Conservation (phyloP, 2,888 invertebrate species). For the Drosophila recens region DNA sequence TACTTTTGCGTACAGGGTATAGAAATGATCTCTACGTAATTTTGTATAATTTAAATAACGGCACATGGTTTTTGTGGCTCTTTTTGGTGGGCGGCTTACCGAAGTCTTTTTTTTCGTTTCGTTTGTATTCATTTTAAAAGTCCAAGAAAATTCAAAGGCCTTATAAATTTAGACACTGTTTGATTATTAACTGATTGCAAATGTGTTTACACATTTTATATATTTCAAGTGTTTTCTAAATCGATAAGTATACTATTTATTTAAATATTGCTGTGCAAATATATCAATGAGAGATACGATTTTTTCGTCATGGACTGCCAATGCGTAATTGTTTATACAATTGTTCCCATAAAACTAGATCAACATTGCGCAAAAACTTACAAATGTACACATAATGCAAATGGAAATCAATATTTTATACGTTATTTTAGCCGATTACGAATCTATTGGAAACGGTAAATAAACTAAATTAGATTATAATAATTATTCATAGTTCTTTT, state of each 20-base stretch:
- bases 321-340: slow-evolving; percentile 94
- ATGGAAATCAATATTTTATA: slow-evolving; percentile 38
- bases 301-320: slow-evolving; percentile 91
- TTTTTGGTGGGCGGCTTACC: slow-evolving; percentile 27
- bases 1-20: slow-evolving; percentile 29
- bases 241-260: slow-evolving; percentile 4
- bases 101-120: slow-evolving; percentile 20
- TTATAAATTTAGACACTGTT: slow-evolving; percentile 17
- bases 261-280: slow-evolving; percentile 3
- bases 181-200: slow-evolving; percentile 19
- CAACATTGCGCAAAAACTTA: neutral
- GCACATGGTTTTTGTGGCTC: slow-evolving; percentile 15
- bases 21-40: slow-evolving; percentile 36
- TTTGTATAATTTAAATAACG: slow-evolving; percentile 30
- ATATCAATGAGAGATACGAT: slow-evolving; percentile 3
- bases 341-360: slow-evolving; percentile 86
- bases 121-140: slow-evolving; percentile 1
- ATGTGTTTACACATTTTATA: slow-evolving; percentile 4
- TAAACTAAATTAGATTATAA: slow-evolving; percentile 1
- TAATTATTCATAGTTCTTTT: neutral
- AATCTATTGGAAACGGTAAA: slow-evolving; percentile 63
- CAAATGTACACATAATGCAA: slow-evolving; percentile 12
- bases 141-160: slow-evolving; percentile 10
- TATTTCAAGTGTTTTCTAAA: slow-evolving; percentile 8
- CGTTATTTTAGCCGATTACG: slow-evolving; percentile 22